Evolutionary conservation across 2,113 vertebrate species (phyloP), one percentile per base, ranked within the genome.

Genomic region (Rhea pennata): DNA sequence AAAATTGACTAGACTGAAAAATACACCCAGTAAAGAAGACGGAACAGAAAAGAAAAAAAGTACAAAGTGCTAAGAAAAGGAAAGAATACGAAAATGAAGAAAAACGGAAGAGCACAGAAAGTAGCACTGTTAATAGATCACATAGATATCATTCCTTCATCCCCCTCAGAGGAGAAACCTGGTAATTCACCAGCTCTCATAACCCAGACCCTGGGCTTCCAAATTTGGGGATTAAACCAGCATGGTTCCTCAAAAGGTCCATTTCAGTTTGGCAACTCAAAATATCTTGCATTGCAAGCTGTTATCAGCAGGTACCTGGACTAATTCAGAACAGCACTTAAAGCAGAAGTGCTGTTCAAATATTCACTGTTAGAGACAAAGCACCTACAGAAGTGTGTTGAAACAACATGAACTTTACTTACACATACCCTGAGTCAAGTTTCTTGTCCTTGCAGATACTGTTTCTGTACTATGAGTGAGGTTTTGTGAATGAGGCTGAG

Each of bases 311-410:
- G 29, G 10, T 5, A 69, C 39, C 53, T 22, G 31, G 29, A 22
- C 48, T 56, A 23, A 56, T n/a, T 20, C 4, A 1, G 29, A 92
- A 65, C 6, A 27, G 11, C 24, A 70, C 20, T 6, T 17, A 62
- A 79, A 48, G 27, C 62, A 62, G 58, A 48, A 88, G 67, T 20
- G 22, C 44, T 8, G 51, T 3, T 70, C 56, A 46, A 16, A 36
- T 3, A 13, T 8, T 61, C n/a, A 36, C 40, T n/a, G 16, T 4
- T 3, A 40, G 12, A 58, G 5, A 74, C 39, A 82, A 78, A 56
- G 3, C 20, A 54, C 2, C 14, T 20, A 14, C 0, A 0, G 21
- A 22, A 50, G 54, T 40, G 29, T 0, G 0, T 13, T 42, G 21
- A 81, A 46, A 46, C 44, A 72, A 81, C 33, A 50, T 10, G n/a